phyloP scores from a whole-genome alignment of 2,888 invertebrate genomes.

The Caenorhabditis afra region DNA sequence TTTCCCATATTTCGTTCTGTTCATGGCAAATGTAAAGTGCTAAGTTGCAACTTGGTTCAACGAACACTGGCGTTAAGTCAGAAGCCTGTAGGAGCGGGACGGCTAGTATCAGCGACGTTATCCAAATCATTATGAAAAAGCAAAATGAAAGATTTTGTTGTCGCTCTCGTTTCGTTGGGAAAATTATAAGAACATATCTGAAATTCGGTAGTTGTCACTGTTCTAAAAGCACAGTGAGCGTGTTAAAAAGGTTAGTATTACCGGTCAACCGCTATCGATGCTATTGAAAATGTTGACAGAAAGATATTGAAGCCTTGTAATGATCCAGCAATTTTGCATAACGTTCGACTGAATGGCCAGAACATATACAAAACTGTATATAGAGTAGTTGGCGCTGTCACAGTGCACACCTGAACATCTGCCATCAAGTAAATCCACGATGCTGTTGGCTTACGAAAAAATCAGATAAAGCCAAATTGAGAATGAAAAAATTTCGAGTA shows the following conservation, averaged over 20 bases:
- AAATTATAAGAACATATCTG: conserved; percentile 80
- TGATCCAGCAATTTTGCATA: conserved; percentile 90
- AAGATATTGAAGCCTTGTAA: conserved; percentile 91
- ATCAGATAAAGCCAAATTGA: conserved; percentile 79
- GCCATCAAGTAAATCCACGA: background rate
- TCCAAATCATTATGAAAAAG: conserved; percentile 82
- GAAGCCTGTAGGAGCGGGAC: conserved; percentile 77
- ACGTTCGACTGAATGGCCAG: conserved; percentile 90
- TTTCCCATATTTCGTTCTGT: conserved; percentile 79
- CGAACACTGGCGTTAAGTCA: conserved; percentile 73
- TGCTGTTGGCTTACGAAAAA: conserved; percentile 71
- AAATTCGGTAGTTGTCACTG: too few relatives aligned
- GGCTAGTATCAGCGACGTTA: conserved; percentile 81
- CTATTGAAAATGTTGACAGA: conserved; percentile 93
- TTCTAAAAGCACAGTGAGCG: background rate
- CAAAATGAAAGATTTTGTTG: conserved; percentile 82
- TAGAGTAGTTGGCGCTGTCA: conserved; percentile 92
- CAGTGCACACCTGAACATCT: conserved; percentile 85
- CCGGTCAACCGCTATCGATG: conserved; percentile 86
- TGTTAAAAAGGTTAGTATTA: background rate
- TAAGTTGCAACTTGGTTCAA: conserved; percentile 71
- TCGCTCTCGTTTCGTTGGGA: conserved; percentile 78
- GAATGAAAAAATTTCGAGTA: conserved; percentile 84
- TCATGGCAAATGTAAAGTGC: conserved; percentile 77
- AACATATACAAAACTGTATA: conserved; percentile 90